Percentiles rank a stretch among this genome's conserved stretches.
phyloP scores from a whole-genome alignment of 2,113 vertebrate genomes.

The Malurus melanocephalus region DNA sequence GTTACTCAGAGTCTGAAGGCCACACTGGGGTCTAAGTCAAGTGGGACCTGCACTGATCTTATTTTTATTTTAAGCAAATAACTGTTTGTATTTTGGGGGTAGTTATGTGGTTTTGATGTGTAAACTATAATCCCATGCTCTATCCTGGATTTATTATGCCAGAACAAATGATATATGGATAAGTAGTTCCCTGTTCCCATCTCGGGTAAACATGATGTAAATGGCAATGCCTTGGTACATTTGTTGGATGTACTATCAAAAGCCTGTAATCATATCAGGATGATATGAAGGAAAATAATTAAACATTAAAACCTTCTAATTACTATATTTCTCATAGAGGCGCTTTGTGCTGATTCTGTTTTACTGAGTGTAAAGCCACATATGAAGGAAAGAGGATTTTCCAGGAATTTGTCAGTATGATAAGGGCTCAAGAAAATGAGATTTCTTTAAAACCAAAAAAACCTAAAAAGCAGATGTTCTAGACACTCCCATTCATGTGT shows the following conservation, averaged over 20 bases:
- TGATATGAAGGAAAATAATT: not conserved
- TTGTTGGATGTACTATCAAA: not conserved
- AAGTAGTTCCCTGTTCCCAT: not conserved
- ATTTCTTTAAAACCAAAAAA: not conserved
- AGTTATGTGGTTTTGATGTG: not conserved
- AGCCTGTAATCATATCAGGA: fast-evolving
- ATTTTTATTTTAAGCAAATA: not conserved
- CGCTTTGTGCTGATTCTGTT: not conserved
- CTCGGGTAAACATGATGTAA: not conserved
- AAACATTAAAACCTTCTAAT: not conserved
- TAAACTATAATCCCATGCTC: not conserved
- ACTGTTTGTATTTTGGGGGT: not conserved
- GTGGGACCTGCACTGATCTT: not conserved
- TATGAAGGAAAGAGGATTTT: not conserved
- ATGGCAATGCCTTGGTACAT: not conserved
- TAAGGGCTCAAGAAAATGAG: not conserved
- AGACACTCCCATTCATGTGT: not conserved
- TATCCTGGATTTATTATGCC: not conserved
- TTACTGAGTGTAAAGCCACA: not conserved
- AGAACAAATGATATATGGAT: not conserved
- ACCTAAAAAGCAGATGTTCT: not conserved
- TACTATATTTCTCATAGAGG: not conserved
- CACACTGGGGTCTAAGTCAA: not conserved
- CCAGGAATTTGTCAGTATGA: not conserved
- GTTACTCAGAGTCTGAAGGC: not conserved